Base-by-base conservation (phyloP, 92 coral and sea anemone species). In the Phenganax marumi region DNA sequence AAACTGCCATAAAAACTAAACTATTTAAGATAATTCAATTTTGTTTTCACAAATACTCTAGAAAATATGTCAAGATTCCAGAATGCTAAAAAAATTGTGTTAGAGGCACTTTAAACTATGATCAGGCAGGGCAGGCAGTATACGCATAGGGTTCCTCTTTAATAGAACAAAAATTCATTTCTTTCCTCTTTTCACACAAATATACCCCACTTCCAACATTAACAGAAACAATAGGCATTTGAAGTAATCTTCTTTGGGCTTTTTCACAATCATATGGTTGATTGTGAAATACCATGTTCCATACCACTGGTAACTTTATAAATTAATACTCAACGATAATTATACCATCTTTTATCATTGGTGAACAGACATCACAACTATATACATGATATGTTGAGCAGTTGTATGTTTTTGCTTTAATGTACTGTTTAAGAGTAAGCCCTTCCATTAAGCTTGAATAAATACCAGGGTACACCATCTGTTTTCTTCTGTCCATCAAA, bases 391-490 rank as follows among this genome's bases (percentile, higher is more conserved):
- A 80, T 75, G 64, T 26, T 70, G 52, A 88, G 84, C 91, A 85
- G 65, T 73, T 75, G 68, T 58, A 77, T 79, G 81, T 85, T 73
- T 81, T 88, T 17, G 91, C 91, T 19, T 75, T 80, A 83, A 81
- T 86, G 81, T 88, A 88, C 73, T 88, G 89, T 61, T 79, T 61
- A 26, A 85, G 84, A 56, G 75, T 85, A 58, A 81, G 78, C 77
- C 89, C 91, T 72, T 81, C 80, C 81, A 89, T 66, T 84, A 73
- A 84, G 77, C 91, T 89, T 61, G 64, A 84, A 73, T 81, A 82
- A 83, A 89, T 82, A 25, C 68, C 82, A 56, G 72, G 75, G 17
- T 73, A 72, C 70, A 86, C 84, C 55, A 74, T 81, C 79, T 86
- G 89, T 72, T 76, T 49, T 19, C 81, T 68, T 58, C 81, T 76